These are phyloP conservation scores for Drosophila siamana DNA, from an alignment of 2,888 invertebrate genomes.

Conservation along the genomic window DNA sequence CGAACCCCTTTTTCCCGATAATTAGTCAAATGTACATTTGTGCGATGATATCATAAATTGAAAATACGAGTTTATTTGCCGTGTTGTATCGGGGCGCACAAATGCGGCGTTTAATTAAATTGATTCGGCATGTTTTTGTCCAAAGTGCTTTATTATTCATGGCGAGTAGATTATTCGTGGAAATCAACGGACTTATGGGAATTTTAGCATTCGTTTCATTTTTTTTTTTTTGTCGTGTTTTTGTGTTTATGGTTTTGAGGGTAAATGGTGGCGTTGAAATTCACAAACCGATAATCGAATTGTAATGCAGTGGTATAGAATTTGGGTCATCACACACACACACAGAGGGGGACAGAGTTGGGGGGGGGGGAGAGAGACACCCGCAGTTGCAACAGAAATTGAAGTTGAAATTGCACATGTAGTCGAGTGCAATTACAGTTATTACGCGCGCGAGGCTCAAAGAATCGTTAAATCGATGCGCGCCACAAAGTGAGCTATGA, in stretches of 20 bases:
- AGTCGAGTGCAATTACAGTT: constrained; percentile 50
- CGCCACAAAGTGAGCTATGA: constrained; percentile 28
- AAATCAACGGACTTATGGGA: constrained; percentile 14
- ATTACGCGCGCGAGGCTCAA: constrained; percentile 39
- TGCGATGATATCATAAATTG: neutral
- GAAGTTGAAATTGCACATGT: constrained; percentile 20
- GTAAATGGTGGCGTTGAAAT: constrained; percentile 38
- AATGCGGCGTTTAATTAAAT: neutral
- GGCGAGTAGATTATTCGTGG: constrained; percentile 6
- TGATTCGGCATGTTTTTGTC: neutral
- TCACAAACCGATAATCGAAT: constrained; percentile 49
- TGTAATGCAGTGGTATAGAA: constrained; percentile 37
- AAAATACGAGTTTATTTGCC: neutral
- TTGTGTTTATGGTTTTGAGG: neutral
- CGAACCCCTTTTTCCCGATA: too few relatives aligned
- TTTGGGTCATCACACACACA: constrained; percentile 40
- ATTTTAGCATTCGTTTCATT: constrained; percentile 12
- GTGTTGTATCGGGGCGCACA: neutral
- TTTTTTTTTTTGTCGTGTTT: neutral
- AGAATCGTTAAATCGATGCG: constrained; percentile 32
- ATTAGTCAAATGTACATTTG: too few relatives aligned
- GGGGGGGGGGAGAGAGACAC: neutral
- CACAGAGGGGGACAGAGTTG: neutral
- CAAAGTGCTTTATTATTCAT: constrained; percentile 15
- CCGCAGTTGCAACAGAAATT: neutral